Evolutionary conservation across 1,140 invertebrate genomes (phyloP).

Genomic region (Tachypleus tridentatus): DNA sequence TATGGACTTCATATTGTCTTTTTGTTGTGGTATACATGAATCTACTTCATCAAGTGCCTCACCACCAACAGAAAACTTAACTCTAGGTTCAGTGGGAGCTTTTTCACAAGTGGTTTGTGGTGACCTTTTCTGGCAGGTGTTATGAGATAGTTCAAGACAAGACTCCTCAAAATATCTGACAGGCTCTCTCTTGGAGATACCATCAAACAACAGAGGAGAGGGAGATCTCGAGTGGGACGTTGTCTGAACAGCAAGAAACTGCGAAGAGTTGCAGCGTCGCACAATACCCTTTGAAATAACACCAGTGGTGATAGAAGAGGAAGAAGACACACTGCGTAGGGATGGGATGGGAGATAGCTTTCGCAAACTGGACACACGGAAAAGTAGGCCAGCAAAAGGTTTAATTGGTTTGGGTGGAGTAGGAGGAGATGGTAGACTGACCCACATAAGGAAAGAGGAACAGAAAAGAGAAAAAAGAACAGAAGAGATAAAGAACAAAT

Average conservation of each 20-base stretch:
- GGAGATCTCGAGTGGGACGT: slow-evolving; percentile 14
- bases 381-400: not conserved
- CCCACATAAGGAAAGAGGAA: slow-evolving; percentile 8
- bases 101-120: no score
- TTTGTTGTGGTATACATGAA: no score
- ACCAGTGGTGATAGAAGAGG: slow-evolving; percentile 8
- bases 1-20: no score
- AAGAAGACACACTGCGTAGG: slow-evolving; percentile 13
- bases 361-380: not conserved
- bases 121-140: no score
- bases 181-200: no score
- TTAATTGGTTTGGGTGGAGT: not conserved
- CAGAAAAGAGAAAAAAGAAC: slow-evolving; percentile 14
- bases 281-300: not conserved
- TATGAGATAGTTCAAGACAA: no score
- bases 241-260: slow-evolving; percentile 11
- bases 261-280: slow-evolving; percentile 5
- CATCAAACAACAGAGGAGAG: slow-evolving; percentile 13
- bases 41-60: no score
- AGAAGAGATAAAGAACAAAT: slow-evolving; percentile 4
- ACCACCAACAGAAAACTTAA: no score
- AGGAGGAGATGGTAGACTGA: slow-evolving; percentile 1
- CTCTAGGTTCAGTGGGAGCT: no score
- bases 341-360: slow-evolving; percentile 11
- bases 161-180: no score